phyloP scores from a whole-genome alignment of 2,113 vertebrate species.

The Chitala chitala region DNA sequence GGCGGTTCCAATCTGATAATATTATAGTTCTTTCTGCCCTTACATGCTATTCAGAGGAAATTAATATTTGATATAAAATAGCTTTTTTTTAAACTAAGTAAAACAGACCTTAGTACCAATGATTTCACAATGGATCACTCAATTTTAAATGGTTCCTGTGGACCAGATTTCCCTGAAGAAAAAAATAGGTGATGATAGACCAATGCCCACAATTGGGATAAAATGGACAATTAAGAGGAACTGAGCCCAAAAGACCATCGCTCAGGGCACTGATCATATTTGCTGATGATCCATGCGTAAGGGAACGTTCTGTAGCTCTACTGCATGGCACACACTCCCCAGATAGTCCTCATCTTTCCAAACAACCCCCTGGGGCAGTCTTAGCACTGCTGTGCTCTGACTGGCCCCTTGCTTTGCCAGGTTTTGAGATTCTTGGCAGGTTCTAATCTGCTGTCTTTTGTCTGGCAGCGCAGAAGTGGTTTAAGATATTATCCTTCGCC shows the following conservation, averaged over 20 bases:
- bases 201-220: neutral
- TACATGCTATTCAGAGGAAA: slow-evolving; percentile 1
- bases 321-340: neutral
- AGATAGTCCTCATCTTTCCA: neutral
- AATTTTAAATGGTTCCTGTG: neutral
- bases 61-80: neutral
- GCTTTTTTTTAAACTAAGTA: neutral
- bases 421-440: slow-evolving; percentile 18
- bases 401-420: slow-evolving; percentile 27
- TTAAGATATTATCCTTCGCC: slow-evolving; percentile 18
- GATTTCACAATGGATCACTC: neutral
- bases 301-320: neutral
- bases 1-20: neutral
- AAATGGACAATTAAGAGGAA: neutral
- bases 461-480: slow-evolving; percentile 20
- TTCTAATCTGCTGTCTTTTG: slow-evolving; percentile 29
- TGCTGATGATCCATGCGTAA: neutral
- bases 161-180: neutral
- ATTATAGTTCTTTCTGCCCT: neutral
- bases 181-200: neutral
- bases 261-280: neutral
- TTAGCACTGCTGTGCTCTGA: neutral
- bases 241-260: neutral
- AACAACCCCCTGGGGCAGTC: neutral
- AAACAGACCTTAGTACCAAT: neutral